Evolutionary conservation across 2,888 invertebrate genomes (phyloP).

Genomic region (Amblyjoppa fuscipennis): DNA sequence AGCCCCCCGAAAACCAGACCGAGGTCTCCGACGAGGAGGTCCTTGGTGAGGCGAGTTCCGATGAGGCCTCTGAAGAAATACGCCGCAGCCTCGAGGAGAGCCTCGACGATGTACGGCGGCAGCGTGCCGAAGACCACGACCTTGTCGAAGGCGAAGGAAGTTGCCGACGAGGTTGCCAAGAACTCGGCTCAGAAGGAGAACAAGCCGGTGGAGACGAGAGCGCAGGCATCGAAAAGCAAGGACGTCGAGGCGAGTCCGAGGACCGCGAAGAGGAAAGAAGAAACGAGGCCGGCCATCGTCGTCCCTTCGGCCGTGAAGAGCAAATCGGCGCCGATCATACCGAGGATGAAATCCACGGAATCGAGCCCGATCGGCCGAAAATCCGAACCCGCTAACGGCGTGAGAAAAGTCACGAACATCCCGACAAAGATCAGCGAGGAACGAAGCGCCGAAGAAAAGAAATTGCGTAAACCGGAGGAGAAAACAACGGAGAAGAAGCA

Average conservation of each 20-base stretch:
- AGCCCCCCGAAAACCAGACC: constrained; percentile 73
- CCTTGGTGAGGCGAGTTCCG: constrained; percentile 77
- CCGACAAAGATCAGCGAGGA: constrained; percentile 54
- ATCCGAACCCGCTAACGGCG: background rate
- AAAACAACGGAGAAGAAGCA: constrained; percentile 20
- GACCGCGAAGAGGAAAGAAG: background rate
- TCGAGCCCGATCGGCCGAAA: constrained; percentile 28
- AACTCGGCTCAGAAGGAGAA: constrained; percentile 48
- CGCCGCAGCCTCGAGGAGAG: constrained; percentile 67
- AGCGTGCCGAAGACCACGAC: constrained; percentile 67
- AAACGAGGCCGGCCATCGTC: background rate
- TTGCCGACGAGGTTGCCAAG: constrained; percentile 61
- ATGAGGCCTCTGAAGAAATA: constrained; percentile 75
- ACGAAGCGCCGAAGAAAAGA: constrained; percentile 22
- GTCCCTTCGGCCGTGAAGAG: constrained; percentile 32
- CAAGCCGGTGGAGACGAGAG: constrained; percentile 4
- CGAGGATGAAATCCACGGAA: constrained; percentile 52
- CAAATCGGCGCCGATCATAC: constrained; percentile 44
- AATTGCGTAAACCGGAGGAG: background rate
- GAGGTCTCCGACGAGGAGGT: constrained; percentile 80
- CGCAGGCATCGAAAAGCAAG: constrained; percentile 4
- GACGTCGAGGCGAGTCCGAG: background rate
- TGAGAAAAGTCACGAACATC: constrained; percentile 60
- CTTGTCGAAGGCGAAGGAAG: constrained; percentile 70
- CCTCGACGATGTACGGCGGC: constrained; percentile 59